phyloP scores from a whole-genome alignment of 2,113 vertebrate species.

The Geococcyx californianus region DNA sequence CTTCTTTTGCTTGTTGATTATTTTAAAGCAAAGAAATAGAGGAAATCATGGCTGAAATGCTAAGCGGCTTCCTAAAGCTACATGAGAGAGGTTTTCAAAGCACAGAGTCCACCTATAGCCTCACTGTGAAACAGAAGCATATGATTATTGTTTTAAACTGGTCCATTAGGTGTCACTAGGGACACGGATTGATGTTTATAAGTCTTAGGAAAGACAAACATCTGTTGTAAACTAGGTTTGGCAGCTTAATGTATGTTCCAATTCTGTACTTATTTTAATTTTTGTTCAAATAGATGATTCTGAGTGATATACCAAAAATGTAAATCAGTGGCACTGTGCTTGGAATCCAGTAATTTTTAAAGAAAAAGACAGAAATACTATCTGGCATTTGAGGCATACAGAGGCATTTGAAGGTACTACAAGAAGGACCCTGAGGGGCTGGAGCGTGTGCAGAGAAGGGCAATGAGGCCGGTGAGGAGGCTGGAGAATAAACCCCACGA shows the following conservation, averaged over 20 bases:
- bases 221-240: neutral
- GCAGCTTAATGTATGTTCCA: neutral
- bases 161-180: neutral
- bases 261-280: neutral
- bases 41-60: neutral
- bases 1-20: neutral
- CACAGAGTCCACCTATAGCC: neutral
- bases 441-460: no score
- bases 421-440: no score
- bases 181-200: neutral
- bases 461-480: no score
- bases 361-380: neutral
- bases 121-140: neutral
- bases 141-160: neutral
- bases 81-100: neutral
- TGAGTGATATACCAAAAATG: neutral
- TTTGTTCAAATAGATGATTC: neutral
- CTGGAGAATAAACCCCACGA: no score
- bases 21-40: neutral
- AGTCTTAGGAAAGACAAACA: neutral
- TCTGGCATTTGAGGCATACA: neutral
- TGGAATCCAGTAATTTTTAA: neutral
- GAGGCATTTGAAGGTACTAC: neutral
- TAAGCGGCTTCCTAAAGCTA: neutral
- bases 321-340: neutral